Percentiles rank a stretch among this genome's conserved stretches.
Evolutionary conservation across 2,888 invertebrate genomes (phyloP).

Genomic region (Coleophora flavipennella): DNA sequence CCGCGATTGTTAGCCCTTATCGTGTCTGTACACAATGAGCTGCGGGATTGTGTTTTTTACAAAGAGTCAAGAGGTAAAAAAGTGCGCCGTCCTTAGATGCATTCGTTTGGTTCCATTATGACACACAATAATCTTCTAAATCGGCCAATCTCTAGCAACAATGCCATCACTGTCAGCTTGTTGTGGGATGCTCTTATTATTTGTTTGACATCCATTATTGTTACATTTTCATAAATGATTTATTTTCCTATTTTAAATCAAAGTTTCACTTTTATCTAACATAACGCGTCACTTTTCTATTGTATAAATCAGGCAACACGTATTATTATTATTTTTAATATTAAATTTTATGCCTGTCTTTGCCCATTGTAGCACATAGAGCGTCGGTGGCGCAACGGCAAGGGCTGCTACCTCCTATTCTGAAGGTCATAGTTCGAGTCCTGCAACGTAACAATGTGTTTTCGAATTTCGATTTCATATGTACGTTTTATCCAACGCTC

Average conservation of each 20-base stretch:
- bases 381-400: too few species aligned
- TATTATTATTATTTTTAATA: too few species aligned
- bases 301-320: too few species aligned
- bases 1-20: constrained; percentile 46
- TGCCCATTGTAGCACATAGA: too few species aligned
- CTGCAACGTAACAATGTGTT: too few species aligned
- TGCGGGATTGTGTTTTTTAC: constrained; percentile 39
- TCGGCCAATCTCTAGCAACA: constrained; percentile 50
- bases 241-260: constrained; percentile 25
- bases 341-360: too few species aligned
- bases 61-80: constrained; percentile 49
- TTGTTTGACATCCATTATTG: constrained; percentile 45
- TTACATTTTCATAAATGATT: constrained; percentile 44
- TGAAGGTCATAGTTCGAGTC: too few species aligned
- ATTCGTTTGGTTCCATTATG: constrained; percentile 42
- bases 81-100: constrained; percentile 31
- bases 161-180: constrained; percentile 28
- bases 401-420: too few species aligned
- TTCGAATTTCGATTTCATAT: too few species aligned
- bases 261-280: too few species aligned
- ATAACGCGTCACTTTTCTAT: too few species aligned
- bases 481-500: too few species aligned
- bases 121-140: constrained; percentile 50
- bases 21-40: constrained; percentile 40
- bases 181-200: constrained; percentile 42